Evolutionary conservation across 1,140 invertebrate genomes (phyloP).

Genomic region (Drosophila lacteicornis): DNA sequence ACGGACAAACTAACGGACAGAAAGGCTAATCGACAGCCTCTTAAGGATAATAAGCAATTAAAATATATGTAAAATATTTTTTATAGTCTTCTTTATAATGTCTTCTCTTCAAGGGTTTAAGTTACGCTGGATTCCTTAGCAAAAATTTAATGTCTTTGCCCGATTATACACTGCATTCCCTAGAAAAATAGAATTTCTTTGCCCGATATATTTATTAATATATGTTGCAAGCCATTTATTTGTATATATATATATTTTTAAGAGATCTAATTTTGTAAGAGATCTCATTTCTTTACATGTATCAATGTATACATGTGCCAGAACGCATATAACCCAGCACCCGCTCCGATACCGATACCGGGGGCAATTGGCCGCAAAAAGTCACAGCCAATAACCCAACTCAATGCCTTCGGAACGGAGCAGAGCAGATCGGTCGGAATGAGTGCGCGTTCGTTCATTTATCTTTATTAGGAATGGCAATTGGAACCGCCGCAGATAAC

Average conservation of each 20-base stretch:
- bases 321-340: constrained; percentile 37
- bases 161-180: too few species aligned
- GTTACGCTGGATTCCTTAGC: too few species aligned
- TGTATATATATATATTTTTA: not conserved
- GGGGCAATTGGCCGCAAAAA: constrained; percentile 56
- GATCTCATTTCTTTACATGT: constrained; percentile 8
- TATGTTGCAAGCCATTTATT: too few species aligned
- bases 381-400: constrained; percentile 72
- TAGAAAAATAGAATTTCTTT: too few species aligned
- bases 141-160: not conserved
- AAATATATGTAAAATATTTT: too few species aligned
- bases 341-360: not conserved
- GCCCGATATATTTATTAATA: too few species aligned
- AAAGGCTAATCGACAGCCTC: too few species aligned
- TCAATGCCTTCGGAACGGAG: constrained; percentile 62
- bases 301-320: constrained; percentile 46
- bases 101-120: too few species aligned
- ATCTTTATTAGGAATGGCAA: constrained; percentile 80
- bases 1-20: too few species aligned
- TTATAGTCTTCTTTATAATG: too few species aligned
- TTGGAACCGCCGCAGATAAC: constrained; percentile 71
- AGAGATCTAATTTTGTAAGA: not conserved
- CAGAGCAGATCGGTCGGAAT: constrained; percentile 47
- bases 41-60: too few species aligned
- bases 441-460: constrained; percentile 71